These are phyloP conservation scores for Malurus splendens DNA, from an alignment of 2,797 vertebrate genomes.

Conservation along the genomic window DNA sequence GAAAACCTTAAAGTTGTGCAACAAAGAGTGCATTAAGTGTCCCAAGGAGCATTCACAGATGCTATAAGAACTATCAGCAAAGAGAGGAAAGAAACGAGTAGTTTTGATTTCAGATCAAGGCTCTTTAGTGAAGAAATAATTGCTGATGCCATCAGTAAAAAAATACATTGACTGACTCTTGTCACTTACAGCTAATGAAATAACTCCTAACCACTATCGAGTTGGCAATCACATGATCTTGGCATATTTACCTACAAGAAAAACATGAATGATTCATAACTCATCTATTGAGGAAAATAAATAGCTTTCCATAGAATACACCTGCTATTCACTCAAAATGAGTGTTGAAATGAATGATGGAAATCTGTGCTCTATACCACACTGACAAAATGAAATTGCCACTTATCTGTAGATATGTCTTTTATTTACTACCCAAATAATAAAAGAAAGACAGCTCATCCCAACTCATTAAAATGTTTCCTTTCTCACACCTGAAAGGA, in stretches of 20 bases:
- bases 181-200: background rate
- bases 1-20: background rate
- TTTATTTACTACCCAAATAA: background rate
- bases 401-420: background rate
- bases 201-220: background rate
- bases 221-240: background rate
- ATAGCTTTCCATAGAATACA: background rate
- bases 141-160: background rate
- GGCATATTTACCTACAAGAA: background rate
- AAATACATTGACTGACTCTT: background rate
- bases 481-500: background rate
- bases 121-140: background rate
- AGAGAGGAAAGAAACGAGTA: background rate
- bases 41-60: background rate
- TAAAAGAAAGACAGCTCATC: background rate
- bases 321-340: background rate
- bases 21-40: background rate
- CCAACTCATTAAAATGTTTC: background rate
- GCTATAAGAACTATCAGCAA: background rate
- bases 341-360: background rate
- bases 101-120: background rate
- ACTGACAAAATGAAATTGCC: background rate
- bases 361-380: background rate
- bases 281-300: background rate
- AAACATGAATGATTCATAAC: background rate